Evolutionary conservation across 2,113 vertebrate species (phyloP), one percentile per base, ranked within the genome.

Genomic region (Gulo gulo): DNA sequence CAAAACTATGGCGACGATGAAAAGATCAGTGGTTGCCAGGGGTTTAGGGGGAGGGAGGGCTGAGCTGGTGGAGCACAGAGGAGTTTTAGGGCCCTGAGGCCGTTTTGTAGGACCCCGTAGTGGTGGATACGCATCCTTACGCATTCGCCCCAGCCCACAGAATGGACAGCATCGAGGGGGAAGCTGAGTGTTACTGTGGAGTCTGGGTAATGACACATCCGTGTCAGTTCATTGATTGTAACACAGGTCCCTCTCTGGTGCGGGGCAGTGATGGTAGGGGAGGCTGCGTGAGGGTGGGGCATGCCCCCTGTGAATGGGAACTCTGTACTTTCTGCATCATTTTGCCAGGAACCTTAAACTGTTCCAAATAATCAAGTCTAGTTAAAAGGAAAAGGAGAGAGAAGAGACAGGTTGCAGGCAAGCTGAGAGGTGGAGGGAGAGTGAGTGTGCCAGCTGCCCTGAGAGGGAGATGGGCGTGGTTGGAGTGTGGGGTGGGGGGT

Each of bases 381-480:
- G 34, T 52, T 87, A 52, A 52, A 52, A 52, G 50, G 50, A 52
- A 7, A 57, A 55, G 65, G 67, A 81, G 31, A 4, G 20, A 39
- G 1, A 2, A 9, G 6, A 29, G 39, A 61, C 42, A 31, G 21
- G 29, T 42, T 76, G 52, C 36, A 74, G 83, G 50, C 74, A 65
- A 52, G 55, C 74, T 74, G 47, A 42, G 29, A 39, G 21, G 42
- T 15, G 10, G 55, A 14, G 5, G 6, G 29, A 45, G 61, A n/a
- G 39, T 4, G 42, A 34, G 74, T 23, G 23, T 6, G 7, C 50
- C 61, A 4, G 39, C 29, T 74, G 31, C 7, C 2, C 20, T 2
- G 23, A n/a, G n/a, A 63, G 6, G 1, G 45, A 45, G 50, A 10
- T 80, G 10, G 0, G 1, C 2, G 6, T 7, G 2, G 15, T 6